A percentile compares a stretch with the other conserved stretches of the same genome.
Conservation (phyloP, 2,113 vertebrate genomes). For the Laticauda colubrina region DNA sequence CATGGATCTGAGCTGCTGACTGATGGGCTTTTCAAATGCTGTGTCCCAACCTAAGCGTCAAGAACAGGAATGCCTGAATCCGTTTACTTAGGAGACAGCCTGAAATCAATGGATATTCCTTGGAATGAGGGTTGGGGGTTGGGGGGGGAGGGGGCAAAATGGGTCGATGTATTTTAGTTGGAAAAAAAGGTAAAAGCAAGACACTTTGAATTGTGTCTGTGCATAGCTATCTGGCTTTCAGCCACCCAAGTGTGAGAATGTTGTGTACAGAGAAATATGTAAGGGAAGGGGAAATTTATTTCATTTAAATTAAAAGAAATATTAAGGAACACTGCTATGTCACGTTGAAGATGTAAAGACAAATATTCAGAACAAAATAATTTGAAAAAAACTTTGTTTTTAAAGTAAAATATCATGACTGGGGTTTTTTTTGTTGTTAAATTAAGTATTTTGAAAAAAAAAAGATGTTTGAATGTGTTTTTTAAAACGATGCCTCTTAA, state of each 20-base stretch:
- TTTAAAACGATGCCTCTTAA: constrained; percentile 51
- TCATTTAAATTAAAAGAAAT: constrained; percentile 20
- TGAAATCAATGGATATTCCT: not conserved
- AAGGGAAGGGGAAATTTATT: not conserved
- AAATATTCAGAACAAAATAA: constrained; percentile 7
- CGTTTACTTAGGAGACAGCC: not conserved
- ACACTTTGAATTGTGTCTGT: not conserved
- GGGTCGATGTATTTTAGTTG: not conserved
- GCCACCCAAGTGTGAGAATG: not conserved
- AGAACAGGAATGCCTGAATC: not conserved
- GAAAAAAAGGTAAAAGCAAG: not conserved
- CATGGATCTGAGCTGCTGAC: not conserved
- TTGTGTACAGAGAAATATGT: not conserved
- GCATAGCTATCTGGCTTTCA: not conserved
- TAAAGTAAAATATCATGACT: constrained; percentile 20
- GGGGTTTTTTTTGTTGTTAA: constrained; percentile 32
- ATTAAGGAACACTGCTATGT: constrained; percentile 40
- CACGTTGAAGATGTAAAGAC: constrained; percentile 13
- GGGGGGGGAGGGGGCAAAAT: accelerated
- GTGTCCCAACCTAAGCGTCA: not conserved
- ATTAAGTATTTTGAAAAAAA: constrained; percentile 41
- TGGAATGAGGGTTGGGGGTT: not conserved
- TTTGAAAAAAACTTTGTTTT: constrained; percentile 43
- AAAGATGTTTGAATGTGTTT: constrained; percentile 41
- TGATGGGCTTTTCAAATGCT: accelerated